Evolutionary conservation across 2,797 vertebrate genomes (phyloP).

Genomic region (Adrianichthys oophorus): DNA sequence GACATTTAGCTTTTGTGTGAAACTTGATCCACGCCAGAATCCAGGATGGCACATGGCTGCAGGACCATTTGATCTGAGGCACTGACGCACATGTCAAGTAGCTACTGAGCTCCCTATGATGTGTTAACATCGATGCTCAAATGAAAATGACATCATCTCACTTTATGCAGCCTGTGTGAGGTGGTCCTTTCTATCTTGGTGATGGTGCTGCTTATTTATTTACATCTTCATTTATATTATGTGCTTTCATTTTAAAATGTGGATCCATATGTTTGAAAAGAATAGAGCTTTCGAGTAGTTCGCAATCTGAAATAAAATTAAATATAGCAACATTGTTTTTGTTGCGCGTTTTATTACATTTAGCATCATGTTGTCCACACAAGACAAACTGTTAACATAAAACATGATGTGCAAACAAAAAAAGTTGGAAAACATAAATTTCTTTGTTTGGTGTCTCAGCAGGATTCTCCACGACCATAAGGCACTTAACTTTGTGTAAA

Average conservation of each 20-base stretch:
- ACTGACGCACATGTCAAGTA: neutral
- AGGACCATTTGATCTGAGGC: neutral
- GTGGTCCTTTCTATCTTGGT: neutral
- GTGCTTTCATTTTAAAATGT: too few species aligned
- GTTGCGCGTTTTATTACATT: too few species aligned
- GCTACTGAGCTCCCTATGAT: neutral
- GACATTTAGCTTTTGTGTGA: neutral
- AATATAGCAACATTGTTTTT: too few species aligned
- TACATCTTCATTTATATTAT: too few species aligned
- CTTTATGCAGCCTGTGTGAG: neutral
- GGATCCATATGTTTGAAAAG: too few species aligned
- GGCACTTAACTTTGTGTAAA: conserved; percentile 41
- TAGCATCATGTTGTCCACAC: conserved; percentile 1
- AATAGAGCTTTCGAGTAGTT: too few species aligned
- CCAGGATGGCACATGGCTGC: neutral
- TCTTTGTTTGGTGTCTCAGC: conserved; percentile 17
- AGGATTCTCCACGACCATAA: conserved; percentile 35
- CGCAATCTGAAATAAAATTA: too few species aligned
- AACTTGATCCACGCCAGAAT: neutral
- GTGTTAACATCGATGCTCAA: neutral
- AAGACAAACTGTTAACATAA: conserved; percentile 1
- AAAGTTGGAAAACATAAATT: neutral
- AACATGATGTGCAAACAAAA: conserved; percentile 11
- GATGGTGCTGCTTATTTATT: neutral
- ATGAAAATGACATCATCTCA: neutral